Percentiles rank a stretch among this genome's conserved stretches.
Evolutionary conservation across 2,113 vertebrate genomes (phyloP).

Genomic region (Poeciliopsis turrubarensis): DNA sequence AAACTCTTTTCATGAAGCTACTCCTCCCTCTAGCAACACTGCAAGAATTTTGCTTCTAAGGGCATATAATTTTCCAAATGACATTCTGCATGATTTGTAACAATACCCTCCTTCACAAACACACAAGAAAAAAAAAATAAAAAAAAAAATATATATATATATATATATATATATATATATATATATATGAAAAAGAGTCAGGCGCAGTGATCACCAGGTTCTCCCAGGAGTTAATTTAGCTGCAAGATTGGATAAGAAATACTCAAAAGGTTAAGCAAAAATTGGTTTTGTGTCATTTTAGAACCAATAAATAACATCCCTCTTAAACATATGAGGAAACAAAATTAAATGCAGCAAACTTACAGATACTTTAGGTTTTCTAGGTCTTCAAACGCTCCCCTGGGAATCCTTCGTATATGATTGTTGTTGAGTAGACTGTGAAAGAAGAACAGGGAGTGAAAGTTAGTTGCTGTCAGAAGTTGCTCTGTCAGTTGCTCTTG

Average conservation of each 20-base stretch:
- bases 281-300: neutral
- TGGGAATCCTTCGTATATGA: slow-evolving; percentile 92
- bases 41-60: neutral
- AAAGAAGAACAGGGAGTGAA: slow-evolving; percentile 25
- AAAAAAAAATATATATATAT: too few relatives aligned
- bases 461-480: neutral
- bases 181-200: neutral
- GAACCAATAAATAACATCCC: neutral
- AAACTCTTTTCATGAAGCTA: neutral
- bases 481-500: too few relatives aligned
- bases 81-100: neutral
- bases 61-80: neutral
- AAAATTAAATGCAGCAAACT: slow-evolving; percentile 73
- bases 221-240: neutral
- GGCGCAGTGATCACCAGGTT: neutral
- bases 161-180: neutral
- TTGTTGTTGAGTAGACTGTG: slow-evolving; percentile 97
- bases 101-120: neutral
- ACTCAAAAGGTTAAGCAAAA: neutral
- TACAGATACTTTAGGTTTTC: slow-evolving; percentile 99
- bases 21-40: neutral
- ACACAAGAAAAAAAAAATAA: neutral
- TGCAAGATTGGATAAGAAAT: neutral
- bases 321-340: slow-evolving; percentile 11
- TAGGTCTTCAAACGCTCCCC: slow-evolving; percentile 92